phyloP scores from a whole-genome alignment of 2,888 invertebrate genomes.

The Incurvaria masculella region DNA sequence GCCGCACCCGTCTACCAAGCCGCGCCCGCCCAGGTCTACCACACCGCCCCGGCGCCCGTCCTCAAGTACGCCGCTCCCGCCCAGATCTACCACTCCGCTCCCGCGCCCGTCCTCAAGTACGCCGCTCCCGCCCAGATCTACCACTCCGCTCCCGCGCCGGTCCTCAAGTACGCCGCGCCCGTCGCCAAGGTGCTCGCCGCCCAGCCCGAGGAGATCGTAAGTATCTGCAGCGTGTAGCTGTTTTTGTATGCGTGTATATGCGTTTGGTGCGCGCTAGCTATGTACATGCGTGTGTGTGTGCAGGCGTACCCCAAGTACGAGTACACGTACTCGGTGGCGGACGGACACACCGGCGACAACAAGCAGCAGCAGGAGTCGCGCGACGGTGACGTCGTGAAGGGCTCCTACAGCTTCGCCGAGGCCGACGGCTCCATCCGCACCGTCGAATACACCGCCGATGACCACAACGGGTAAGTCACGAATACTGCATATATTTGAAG shows the following conservation, averaged over 20 bases:
- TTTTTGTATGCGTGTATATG: too few species aligned
- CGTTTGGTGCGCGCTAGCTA: too few species aligned
- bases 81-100: slow-evolving; percentile 14
- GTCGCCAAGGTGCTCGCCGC: slow-evolving; percentile 7
- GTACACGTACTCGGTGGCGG: slow-evolving; percentile 49
- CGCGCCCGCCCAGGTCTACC: slow-evolving; percentile 20
- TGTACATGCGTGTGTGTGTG: too few species aligned
- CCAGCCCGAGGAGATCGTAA: slow-evolving; percentile 10
- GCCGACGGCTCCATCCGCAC: slow-evolving; percentile 53
- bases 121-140: slow-evolving; percentile 21
- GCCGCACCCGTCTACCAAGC: slow-evolving; percentile 14
- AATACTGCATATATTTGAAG: too few species aligned
- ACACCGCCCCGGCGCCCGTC: slow-evolving; percentile 19
- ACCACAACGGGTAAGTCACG: slow-evolving; percentile 39
- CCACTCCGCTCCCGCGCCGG: slow-evolving; percentile 12
- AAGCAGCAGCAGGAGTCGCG: slow-evolving; percentile 47
- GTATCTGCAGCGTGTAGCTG: too few species aligned
- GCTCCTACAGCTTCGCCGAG: slow-evolving; percentile 46
- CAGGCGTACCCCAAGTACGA: slow-evolving; percentile 37
- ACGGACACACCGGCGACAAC: slow-evolving; percentile 51
- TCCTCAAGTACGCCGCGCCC: slow-evolving; percentile 14
- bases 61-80: slow-evolving; percentile 14
- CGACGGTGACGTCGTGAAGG: slow-evolving; percentile 50
- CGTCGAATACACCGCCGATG: slow-evolving; percentile 50
- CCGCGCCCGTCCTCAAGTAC: slow-evolving; percentile 23